Evolutionary conservation across 2,113 vertebrate species (phyloP).

Genomic region (Coracopsis vasa): DNA sequence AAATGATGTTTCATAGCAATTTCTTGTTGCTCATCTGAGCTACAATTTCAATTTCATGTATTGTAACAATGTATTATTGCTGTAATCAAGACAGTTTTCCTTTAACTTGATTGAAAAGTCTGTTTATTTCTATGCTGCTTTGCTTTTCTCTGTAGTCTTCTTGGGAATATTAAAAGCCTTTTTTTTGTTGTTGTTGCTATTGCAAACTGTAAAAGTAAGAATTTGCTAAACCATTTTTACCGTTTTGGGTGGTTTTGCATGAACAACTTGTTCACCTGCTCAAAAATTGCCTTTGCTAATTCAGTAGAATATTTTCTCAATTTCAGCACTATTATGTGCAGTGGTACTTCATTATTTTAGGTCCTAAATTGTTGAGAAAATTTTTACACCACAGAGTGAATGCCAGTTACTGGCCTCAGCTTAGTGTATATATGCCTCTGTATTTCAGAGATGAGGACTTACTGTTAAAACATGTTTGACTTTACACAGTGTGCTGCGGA

Average conservation of each 20-base stretch:
- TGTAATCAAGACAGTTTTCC: not conserved
- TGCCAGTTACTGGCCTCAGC: not conserved
- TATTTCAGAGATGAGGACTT: not conserved
- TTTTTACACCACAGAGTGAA: not conserved
- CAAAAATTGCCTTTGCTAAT: not conserved
- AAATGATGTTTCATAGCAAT: not conserved
- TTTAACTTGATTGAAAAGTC: not conserved
- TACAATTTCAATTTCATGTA: not conserved
- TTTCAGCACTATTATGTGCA: not conserved
- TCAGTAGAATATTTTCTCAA: not conserved
- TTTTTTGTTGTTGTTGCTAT: not conserved
- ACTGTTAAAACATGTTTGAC: not conserved
- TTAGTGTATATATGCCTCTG: not conserved
- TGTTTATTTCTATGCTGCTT: not conserved
- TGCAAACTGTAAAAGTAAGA: not conserved
- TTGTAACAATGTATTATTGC: not conserved
- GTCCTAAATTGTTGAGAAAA: not conserved
- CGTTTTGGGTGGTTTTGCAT: not conserved
- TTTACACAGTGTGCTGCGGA: not conserved
- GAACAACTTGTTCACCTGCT: not conserved
- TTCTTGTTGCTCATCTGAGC: not conserved
- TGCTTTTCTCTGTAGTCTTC: not conserved
- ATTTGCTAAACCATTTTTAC: not conserved
- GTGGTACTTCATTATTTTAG: not conserved
- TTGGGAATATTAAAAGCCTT: not conserved